Evolutionary conservation across 64 coral and sea anemone species (phyloP).

Genomic region (Cladopsammia gracilis): DNA sequence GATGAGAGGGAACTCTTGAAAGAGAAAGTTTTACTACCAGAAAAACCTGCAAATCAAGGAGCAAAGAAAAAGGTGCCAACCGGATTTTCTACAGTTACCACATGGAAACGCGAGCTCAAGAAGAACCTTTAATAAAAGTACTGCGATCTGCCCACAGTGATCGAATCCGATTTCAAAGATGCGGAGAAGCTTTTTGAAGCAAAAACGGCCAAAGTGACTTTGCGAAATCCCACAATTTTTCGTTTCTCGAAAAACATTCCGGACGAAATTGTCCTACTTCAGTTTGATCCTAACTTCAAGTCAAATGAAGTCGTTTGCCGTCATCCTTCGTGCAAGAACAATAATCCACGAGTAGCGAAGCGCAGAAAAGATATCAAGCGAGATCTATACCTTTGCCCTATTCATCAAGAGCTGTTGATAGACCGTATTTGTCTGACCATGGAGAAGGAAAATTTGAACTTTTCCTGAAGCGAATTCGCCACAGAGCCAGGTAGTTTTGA

Average conservation of each 20-base stretch:
- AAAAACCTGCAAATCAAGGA: no score
- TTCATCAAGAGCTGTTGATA: background rate
- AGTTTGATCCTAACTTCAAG: background rate
- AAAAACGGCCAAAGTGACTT: background rate
- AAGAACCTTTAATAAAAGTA: background rate
- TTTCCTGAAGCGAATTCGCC: background rate
- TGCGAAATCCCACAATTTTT: background rate
- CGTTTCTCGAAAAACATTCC: background rate
- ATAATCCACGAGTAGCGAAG: background rate
- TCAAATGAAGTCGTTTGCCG: background rate
- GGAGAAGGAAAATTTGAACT: background rate
- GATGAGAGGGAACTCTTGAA: no score
- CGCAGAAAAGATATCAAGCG: background rate
- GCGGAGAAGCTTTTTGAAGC: background rate
- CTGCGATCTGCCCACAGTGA: background rate
- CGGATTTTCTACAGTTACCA: background rate
- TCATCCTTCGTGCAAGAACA: background rate
- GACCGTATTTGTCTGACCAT: background rate
- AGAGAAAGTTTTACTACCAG: no score
- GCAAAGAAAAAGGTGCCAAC: no score
- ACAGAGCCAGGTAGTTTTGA: background rate
- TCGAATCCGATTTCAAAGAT: background rate
- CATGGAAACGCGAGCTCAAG: background rate
- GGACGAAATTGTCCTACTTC: background rate
- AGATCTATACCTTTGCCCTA: background rate